Evolutionary conservation across 1,140 invertebrate genomes (phyloP), one percentile per base, ranked within the genome.

Genomic region (Contarinia nasturtii): DNA sequence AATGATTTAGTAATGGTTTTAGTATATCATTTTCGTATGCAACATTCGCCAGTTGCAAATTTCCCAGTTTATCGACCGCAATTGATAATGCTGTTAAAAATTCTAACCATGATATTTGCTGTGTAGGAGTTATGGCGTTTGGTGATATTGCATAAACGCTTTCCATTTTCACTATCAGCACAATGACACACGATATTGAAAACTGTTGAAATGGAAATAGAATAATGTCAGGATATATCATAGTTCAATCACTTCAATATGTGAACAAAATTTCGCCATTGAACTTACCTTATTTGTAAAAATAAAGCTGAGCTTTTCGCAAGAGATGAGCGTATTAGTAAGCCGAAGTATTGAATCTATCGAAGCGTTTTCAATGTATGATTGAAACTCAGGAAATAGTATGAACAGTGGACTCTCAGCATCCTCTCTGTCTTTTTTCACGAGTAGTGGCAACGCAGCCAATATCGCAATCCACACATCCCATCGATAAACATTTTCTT

Each of bases 381-480:
- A 66, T 51, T 64, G 63, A 51, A 73, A 73, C 52, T 73, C 70
- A 0, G 67, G 60, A 54, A 69, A 72, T 50, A 73, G 63, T 12
- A 59, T 60, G 36, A 69, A 58, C 4, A 73, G 50, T 33, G 64
- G 54, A 14, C 68, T 65, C 51, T 74, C 71, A 43, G 64, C 59
- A 51, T 72, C 67, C n/a, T 71, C 69, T 33, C 57, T 58, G 50
- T 64, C 61, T 49, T 62, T 63, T 33, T 62, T 64, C 2, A 63
- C 45, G 22, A 64, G 58, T 44, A 67, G 60, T 37, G 65, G 64
- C 33, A 74, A 53, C 22, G 69, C 67, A 43, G 64, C 60, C n/a
- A 73, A 65, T 36, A 73, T 57, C 18, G 59, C 66, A 42, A 58
- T 59, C 72, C 72, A 74, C 12, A 74, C 54, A 48, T 64, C 66